Evolutionary conservation across 2,113 vertebrate species (phyloP), one percentile per base, ranked within the genome.

Genomic region (Eonycteris spelaea): DNA sequence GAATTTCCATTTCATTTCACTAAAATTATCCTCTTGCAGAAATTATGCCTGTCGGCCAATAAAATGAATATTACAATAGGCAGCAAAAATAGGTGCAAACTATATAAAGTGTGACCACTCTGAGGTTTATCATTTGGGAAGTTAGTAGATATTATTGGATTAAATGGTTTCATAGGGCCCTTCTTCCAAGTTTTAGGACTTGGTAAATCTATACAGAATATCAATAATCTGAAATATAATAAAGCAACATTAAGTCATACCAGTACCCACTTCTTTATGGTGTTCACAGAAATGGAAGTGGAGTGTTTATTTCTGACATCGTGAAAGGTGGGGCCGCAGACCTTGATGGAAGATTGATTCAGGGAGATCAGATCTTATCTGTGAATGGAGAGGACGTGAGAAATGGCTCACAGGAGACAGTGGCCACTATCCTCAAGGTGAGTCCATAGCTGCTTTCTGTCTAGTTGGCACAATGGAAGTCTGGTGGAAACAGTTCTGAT

Each of bases 251-350:
- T 96, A 96, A 90, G n/a, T 97, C 96, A 86, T 96, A 87, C 96
- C 97, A 97, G 97, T 97, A 98, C 95, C 93, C 86, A 95, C 90
- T 98, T 96, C 88, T 98, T 97, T 97, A 90, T 98, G 95, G 9
- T 88, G 79, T 98, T 97, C 65, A 97, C 97, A 99, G 99, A 97
- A 99, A 97, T 93, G 99, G 99, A 97, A 99, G 98, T 0, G 99
- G 99, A 73, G 99, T 99, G 91, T 99, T 99, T 97, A 99, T 99
- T 98, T 99, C 99, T 2, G 99, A 99, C 97, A 98, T 99, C 97
- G 99, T 99, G 98, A 99, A 99, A 98, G 99, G 99, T 28, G 99
- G 99, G 80, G 99, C 99, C 0, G 99, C 99, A 65, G 99, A 99
- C 97, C 98, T 99, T 80, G 99, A 99, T 68, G 99, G 99, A n/a